A percentile compares a stretch with the other conserved stretches of the same genome.
Conservation (phyloP, 2,797 vertebrate species). For the Rhinophrynus dorsalis region DNA sequence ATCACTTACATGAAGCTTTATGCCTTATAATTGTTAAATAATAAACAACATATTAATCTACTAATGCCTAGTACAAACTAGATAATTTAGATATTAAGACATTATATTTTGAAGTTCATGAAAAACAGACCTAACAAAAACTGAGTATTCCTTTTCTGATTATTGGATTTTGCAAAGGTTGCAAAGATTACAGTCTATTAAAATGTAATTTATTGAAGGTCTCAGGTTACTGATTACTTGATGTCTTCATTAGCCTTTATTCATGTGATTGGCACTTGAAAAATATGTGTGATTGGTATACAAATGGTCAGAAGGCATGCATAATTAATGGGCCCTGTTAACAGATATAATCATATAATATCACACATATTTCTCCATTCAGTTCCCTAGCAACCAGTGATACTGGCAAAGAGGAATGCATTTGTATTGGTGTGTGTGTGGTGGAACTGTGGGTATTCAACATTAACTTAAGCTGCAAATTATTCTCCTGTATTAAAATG, state of each 20-base stretch:
- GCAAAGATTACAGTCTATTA: slow-evolving; percentile 50
- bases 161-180: slow-evolving; percentile 45
- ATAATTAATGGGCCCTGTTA: slow-evolving; percentile 42
- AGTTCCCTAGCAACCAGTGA: slow-evolving; percentile 41
- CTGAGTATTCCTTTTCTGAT: slow-evolving; percentile 37
- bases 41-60: slow-evolving; percentile 19
- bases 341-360: slow-evolving; percentile 41
- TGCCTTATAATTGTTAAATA: slow-evolving; percentile 22
- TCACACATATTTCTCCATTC: slow-evolving; percentile 39
- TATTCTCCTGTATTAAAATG: slow-evolving; percentile 20
- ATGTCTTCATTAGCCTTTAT: slow-evolving; percentile 51
- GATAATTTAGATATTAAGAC: slow-evolving; percentile 36
- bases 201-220: slow-evolving; percentile 45
- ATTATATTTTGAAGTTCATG: slow-evolving; percentile 22
- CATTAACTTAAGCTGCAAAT: slow-evolving; percentile 29
- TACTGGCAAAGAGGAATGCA: slow-evolving; percentile 24
- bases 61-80: slow-evolving; percentile 11
- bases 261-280: slow-evolving; percentile 48
- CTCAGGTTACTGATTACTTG: slow-evolving; percentile 51
- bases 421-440: slow-evolving; percentile 30
- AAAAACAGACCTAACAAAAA: slow-evolving; percentile 26
- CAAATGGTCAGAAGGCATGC: slow-evolving; percentile 25
- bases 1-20: not conserved
- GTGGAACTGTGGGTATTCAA: slow-evolving; percentile 33
- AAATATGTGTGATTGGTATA: slow-evolving; percentile 46